These are phyloP conservation scores for Euura lappo DNA, from an alignment of 1,140 invertebrate species.

Conservation along the genomic window DNA sequence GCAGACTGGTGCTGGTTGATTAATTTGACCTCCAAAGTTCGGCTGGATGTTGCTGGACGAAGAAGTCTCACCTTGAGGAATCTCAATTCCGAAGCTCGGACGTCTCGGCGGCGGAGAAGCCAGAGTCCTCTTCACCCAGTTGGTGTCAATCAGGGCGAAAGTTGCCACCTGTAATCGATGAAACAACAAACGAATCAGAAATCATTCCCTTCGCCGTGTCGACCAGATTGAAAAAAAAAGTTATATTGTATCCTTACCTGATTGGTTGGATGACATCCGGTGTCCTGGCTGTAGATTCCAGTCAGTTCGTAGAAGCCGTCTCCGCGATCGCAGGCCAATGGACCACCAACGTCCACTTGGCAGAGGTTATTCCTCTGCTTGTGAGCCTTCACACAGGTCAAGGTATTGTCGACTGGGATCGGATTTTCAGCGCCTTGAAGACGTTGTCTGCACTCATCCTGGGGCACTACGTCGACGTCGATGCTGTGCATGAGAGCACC, in stretches of 20 bases:
- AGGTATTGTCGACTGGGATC: constrained; percentile 38
- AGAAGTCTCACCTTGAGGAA: no score
- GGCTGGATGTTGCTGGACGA: background rate
- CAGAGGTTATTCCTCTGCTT: constrained; percentile 51
- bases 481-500: constrained; percentile 78
- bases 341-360: constrained; percentile 78
- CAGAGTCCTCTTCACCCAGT: constrained; percentile 49
- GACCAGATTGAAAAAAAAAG: background rate
- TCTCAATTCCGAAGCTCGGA: constrained; percentile 6
- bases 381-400: constrained; percentile 48
- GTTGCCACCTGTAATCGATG: constrained; percentile 43
- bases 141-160: constrained; percentile 47
- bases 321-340: constrained; percentile 76
- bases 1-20: constrained; percentile 25
- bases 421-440: constrained; percentile 33
- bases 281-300: constrained; percentile 78
- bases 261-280: constrained; percentile 61
- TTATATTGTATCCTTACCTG: constrained; percentile 39
- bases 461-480: constrained; percentile 68
- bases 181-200: constrained; percentile 4
- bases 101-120: constrained; percentile 27
- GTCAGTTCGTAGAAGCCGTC: constrained; percentile 72
- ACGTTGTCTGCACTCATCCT: constrained; percentile 62
- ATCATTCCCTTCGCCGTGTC: background rate
- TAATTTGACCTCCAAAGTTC: background rate